These are phyloP conservation scores for Lampropteryx suffumata DNA, from an alignment of 2,888 invertebrate species.

Conservation along the genomic window DNA sequence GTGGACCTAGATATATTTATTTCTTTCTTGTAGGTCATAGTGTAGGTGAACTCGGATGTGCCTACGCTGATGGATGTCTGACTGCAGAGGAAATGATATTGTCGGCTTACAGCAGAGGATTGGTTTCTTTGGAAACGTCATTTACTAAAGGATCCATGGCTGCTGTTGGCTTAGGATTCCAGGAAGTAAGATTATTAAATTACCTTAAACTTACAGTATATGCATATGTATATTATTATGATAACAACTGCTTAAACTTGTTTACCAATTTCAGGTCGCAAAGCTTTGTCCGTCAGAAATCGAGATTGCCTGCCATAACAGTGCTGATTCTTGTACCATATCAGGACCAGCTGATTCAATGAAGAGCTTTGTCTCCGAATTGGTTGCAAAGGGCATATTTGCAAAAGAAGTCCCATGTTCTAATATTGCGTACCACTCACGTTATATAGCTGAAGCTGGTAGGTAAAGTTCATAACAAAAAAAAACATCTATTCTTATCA, in stretches of 20 bases:
- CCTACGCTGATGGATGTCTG: slow-evolving; percentile 94
- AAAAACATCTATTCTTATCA: background rate
- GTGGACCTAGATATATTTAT: too few relatives aligned
- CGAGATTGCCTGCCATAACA: slow-evolving; percentile 90
- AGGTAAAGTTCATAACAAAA: background rate
- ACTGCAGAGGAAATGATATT: slow-evolving; percentile 91
- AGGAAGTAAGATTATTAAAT: slow-evolving; percentile 54
- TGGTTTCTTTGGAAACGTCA: slow-evolving; percentile 84
- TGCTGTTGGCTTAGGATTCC: slow-evolving; percentile 87
- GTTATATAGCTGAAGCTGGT: slow-evolving; percentile 86
- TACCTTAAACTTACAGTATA: background rate
- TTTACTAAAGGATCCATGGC: slow-evolving; percentile 92
- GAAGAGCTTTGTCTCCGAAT: slow-evolving; percentile 74
- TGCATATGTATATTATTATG: too few relatives aligned
- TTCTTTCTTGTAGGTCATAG: slow-evolving; percentile 43
- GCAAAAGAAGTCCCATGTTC: slow-evolving; percentile 78
- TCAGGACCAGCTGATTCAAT: slow-evolving; percentile 86
- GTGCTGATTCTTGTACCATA: slow-evolving; percentile 88
- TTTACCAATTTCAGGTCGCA: slow-evolving; percentile 35
- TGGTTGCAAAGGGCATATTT: slow-evolving; percentile 51
- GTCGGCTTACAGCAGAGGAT: slow-evolving; percentile 89
- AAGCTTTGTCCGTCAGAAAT: slow-evolving; percentile 58
- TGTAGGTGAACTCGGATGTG: slow-evolving; percentile 95
- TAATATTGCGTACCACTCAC: slow-evolving; percentile 93
- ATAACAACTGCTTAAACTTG: background rate